A percentile compares a stretch with the other conserved stretches of the same genome.
Evolutionary conservation across 2,888 invertebrate species (phyloP).

Genomic region (Synergus japonicus): DNA sequence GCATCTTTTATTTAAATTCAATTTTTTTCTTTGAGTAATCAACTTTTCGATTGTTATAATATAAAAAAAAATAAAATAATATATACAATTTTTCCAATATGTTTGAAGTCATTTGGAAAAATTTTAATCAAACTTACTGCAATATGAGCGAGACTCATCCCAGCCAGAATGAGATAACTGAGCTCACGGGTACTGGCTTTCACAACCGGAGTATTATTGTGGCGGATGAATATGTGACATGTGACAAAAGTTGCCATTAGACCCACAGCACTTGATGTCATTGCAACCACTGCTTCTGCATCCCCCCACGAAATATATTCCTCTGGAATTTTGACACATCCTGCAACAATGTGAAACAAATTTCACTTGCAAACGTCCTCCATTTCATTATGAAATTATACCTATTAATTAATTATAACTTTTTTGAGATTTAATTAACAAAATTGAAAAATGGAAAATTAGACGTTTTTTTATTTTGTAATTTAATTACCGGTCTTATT

Average conservation of each 20-base stretch:
- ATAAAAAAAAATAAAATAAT: too few species aligned
- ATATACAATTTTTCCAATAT: too few species aligned
- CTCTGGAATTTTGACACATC: conserved; percentile 81
- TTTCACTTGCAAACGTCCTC: background rate
- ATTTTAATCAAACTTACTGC: conserved; percentile 59
- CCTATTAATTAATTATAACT: too few species aligned
- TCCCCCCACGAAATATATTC: conserved; percentile 83
- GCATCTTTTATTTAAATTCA: too few species aligned
- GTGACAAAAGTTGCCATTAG: conserved; percentile 82
- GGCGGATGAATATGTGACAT: conserved; percentile 81
- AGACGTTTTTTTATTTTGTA: background rate
- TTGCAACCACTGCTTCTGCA: conserved; percentile 82
- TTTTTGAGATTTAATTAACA: background rate
- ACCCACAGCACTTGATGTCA: conserved; percentile 81
- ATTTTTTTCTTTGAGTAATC: background rate
- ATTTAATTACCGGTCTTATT: conserved; percentile 80
- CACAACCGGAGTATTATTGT: conserved; percentile 88
- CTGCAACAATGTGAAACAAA: conserved; percentile 68
- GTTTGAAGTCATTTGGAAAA: background rate
- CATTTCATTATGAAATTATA: background rate
- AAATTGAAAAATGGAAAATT: conserved; percentile 2
- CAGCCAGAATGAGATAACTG: conserved; percentile 85
- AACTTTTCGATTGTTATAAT: background rate
- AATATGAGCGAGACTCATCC: conserved; percentile 73
- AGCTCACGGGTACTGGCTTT: conserved; percentile 84